Base-by-base conservation (phyloP, 2,113 vertebrate species). In the Corvus hawaiiensis region DNA sequence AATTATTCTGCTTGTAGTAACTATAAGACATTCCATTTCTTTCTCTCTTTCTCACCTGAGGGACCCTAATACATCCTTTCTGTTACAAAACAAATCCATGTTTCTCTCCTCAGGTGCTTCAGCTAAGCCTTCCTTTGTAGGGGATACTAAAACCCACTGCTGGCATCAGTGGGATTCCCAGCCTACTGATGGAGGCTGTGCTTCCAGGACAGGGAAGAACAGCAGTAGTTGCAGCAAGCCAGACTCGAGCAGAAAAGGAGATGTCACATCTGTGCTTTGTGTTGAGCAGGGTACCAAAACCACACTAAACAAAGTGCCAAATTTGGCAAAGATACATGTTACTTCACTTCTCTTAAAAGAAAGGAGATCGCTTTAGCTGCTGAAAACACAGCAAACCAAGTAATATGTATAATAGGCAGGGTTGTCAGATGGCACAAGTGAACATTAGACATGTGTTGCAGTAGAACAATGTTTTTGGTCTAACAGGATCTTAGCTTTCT, bases 351-450 rank as follows among this genome's bases (percentile, higher is more conserved):
- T 59, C 19, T 71, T 79, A 6, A 59, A 59, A 46, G 4, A 30
- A 71, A 87, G 16, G 9, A 4, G 17, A 39, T 64, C 2, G 1
- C 18, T 81, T 19, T 55, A 55, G 11, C 48, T 61, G 14, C 52
- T 64, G 52, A 32, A 62, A 16, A 61, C 8, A 32, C 2, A 54
- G 44, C 20, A 88, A 54, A 64, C 46, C 7, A 5, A 28, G 7
- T 10, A 51, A 6, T 37, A 48, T 51, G 5, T 37, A 9, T 69
- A 69, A 18, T 11, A 30, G 13, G 22, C 62, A 52, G 52, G 7
- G 15, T 44, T 8, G 4, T 59, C 30, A 30, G 20, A 35, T 26
- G 35, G 30, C n/a, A 61, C 0, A 0, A 79, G 35, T 21, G 9
- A 72, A 46, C 3, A 19, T 28, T 3, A 14, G 21, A 33, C 3